phyloP scores from a whole-genome alignment of 2,888 invertebrate species.

The Yponomeuta malinellus region DNA sequence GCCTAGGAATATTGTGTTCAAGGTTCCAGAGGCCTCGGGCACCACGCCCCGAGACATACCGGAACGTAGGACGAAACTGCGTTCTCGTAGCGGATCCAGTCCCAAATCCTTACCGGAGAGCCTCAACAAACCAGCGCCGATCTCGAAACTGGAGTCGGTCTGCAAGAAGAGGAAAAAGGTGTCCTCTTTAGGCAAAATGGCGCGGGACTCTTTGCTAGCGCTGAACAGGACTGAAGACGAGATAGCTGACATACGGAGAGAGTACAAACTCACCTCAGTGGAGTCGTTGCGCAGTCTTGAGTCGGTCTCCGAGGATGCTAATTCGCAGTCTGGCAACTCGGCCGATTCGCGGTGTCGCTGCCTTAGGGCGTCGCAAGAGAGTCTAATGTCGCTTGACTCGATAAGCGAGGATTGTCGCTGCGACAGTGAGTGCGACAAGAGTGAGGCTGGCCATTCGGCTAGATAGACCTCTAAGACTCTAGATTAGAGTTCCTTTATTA shows the following conservation, averaged over 20 bases:
- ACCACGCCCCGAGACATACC: conserved; percentile 65
- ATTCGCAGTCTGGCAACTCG: conserved; percentile 62
- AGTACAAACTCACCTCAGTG: conserved; percentile 61
- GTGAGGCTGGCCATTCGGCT: conserved; percentile 19
- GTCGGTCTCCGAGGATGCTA: conserved; percentile 66
- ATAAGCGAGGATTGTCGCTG: conserved; percentile 65
- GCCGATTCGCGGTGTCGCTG: conserved; percentile 61
- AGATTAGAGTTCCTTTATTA: no score
- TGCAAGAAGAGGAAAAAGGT: conserved; percentile 61
- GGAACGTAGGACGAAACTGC: conserved; percentile 44
- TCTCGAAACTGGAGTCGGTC: conserved; percentile 49
- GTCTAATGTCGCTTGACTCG: conserved; percentile 64
- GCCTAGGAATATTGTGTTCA: conserved; percentile 56
- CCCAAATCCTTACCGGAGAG: conserved; percentile 68
- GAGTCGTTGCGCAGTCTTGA: conserved; percentile 63
- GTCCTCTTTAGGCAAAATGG: conserved; percentile 64
- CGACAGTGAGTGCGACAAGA: conserved; percentile 45
- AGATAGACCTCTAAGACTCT: background rate
- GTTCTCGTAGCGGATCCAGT: conserved; percentile 57
- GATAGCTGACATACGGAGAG: conserved; percentile 59
- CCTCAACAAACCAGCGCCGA: conserved; percentile 54
- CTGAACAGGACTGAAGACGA: conserved; percentile 69
- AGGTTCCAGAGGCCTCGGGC: conserved; percentile 47
- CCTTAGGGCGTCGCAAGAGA: conserved; percentile 61
- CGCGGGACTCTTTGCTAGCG: conserved; percentile 61